phyloP scores from a whole-genome alignment of 2,888 invertebrate species.

The Phyto melanocephala region DNA sequence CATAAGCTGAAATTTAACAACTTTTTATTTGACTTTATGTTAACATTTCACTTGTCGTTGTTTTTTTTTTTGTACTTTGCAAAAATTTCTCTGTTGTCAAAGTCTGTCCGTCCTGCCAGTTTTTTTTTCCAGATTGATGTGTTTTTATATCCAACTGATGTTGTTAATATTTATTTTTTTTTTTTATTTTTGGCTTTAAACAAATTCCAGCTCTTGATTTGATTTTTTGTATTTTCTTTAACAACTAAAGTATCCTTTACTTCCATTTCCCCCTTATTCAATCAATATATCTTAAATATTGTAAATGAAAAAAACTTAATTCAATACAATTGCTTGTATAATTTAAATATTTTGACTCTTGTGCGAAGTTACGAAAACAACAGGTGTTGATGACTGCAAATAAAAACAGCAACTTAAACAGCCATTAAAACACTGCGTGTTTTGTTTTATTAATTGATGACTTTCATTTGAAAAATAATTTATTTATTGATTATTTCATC shows the following conservation, averaged over 20 bases:
- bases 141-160: not conserved
- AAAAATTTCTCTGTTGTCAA: not conserved
- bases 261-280: not conserved
- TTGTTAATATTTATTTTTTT: not conserved
- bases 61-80: constrained; percentile 5
- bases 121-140: too few species aligned
- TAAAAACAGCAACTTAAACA: not conserved
- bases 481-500: constrained; percentile 41
- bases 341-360: not conserved
- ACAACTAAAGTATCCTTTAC: not conserved
- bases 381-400: constrained; percentile 38
- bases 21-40: not conserved
- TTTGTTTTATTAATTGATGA: constrained; percentile 56
- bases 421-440: constrained; percentile 17
- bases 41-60: constrained; percentile 8
- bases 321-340: not conserved
- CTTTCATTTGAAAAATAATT: constrained; percentile 43
- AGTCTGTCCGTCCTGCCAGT: not conserved
- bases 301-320: not conserved
- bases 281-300: not conserved
- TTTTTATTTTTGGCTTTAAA: not conserved
- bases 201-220: not conserved
- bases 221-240: not conserved
- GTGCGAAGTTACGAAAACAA: not conserved
- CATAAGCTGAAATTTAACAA: not conserved